phyloP scores from a whole-genome alignment of 2,797 vertebrate species.

The Falco novaeseelandiae region DNA sequence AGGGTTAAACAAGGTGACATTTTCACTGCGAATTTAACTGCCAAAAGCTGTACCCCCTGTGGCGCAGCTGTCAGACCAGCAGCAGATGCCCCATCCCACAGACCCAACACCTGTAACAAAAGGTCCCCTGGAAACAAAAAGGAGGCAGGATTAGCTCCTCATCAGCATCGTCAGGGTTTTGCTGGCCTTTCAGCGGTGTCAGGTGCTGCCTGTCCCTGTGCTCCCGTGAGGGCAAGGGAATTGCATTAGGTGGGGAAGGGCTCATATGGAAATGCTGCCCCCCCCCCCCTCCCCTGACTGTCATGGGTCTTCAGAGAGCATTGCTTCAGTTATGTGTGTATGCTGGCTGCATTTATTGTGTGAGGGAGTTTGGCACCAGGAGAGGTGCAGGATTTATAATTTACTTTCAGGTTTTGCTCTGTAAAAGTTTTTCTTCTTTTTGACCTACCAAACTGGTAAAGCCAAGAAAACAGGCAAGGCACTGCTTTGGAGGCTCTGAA shows the following conservation, averaged over 20 bases:
- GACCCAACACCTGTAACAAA: not conserved
- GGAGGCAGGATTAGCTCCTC: not conserved
- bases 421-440: not conserved
- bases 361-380: not conserved
- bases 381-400: not conserved
- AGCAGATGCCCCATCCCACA: not conserved
- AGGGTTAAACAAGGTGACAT: not conserved
- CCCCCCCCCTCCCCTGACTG: not conserved
- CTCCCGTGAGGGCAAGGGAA: not conserved
- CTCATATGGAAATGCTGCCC: not conserved
- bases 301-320: not conserved
- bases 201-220: not conserved
- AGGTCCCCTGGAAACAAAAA: not conserved
- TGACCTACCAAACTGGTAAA: not conserved
- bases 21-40: not conserved
- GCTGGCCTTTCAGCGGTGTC: not conserved
- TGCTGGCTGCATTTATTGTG: not conserved
- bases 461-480: not conserved
- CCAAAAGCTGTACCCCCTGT: not conserved
- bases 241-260: not conserved
- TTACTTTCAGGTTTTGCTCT: not conserved
- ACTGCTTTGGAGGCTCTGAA: not conserved
- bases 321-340: not conserved
- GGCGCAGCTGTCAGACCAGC: not conserved
- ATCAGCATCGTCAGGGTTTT: not conserved